Base-by-base conservation (phyloP, 2,797 vertebrate genomes). In the Cyclopterus lumpus region DNA sequence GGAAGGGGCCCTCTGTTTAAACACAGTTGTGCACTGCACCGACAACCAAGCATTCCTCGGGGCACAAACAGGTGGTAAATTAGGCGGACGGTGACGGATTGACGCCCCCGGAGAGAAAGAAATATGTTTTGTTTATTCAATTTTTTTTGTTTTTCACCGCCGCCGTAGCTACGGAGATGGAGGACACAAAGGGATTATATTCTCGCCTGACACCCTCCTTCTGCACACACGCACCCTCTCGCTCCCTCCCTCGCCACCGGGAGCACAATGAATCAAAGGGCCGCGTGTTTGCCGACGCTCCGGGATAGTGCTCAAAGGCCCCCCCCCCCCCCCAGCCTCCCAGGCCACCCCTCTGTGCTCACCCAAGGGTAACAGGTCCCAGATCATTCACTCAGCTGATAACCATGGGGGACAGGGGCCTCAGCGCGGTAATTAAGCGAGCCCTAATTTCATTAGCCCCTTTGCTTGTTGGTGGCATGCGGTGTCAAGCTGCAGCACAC, bases 191-290 rank as follows among this genome's bases (percentile, higher is more conserved):
- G 86, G 89, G 90, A 88, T 93, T 92, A 93, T 93, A 91, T 89
- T 86, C 88, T 83, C 40, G 68, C 80, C 83, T 67, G 84, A 90
- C 84, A 75, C 88, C 87, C 89, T 86, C 86, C 83, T 86, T 86
- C 83, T 78, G 73, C 90, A 85, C 90, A 91, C 88, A 92, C 80
- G 82, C 80, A 88, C 84, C 87, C 89, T 83, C 88, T 85, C 81
- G 79, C 87, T 53, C 61, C 54, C 87, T 54, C 61, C 54, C 78
- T 67, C 38, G 87, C 91, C 81, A 74, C 83, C 75, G 20, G 76
- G 67, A 73, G 73, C 81, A 95, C 93, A 95, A 95, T 94, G 89
- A 94, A 93, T 95, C 94, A 95, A 95, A 95, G 93, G n/a, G 79
- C 85, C 71, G 79, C 65, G 75, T 94, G 91, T 95, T 93, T 94